Evolutionary conservation across 2,888 invertebrate genomes (phyloP).

Genomic region (Euspilapteryx auroguttella): DNA sequence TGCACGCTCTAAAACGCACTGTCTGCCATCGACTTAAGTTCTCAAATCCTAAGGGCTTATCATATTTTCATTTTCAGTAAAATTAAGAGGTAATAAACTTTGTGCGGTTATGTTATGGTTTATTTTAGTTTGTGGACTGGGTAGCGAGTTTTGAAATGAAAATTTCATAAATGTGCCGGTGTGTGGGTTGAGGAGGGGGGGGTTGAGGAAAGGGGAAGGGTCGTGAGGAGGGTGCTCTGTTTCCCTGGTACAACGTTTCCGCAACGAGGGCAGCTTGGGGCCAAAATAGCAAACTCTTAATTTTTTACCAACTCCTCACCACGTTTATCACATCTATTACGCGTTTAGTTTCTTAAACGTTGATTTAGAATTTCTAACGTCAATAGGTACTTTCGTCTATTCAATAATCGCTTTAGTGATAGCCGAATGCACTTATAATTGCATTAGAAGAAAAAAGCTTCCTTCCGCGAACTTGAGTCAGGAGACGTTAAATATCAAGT

Average conservation of each 20-base stretch:
- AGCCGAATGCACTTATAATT: no score
- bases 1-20: slow-evolving; percentile 18
- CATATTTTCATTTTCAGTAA: no score
- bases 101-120: slow-evolving; percentile 34
- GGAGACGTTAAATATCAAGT: slow-evolving; percentile 33
- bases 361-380: no score
- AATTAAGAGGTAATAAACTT: slow-evolving; percentile 40
- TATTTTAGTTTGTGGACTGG: slow-evolving; percentile 31
- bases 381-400: no score
- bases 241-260: slow-evolving; percentile 28
- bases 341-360: no score
- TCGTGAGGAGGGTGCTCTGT: slow-evolving; percentile 20
- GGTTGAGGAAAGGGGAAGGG: slow-evolving; percentile 12
- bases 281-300: no score
- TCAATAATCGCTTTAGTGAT: no score
- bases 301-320: no score
- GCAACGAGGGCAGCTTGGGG: slow-evolving; percentile 23
- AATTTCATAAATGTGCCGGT: slow-evolving; percentile 46
- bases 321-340: no score
- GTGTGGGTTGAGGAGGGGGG: slow-evolving; percentile 10
- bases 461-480: slow-evolving; percentile 35
- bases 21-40: no score
- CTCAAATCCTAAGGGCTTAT: no score
- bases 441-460: slow-evolving; percentile 18
- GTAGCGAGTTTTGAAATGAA: slow-evolving; percentile 44